Percentiles rank a stretch among this genome's conserved stretches.
phyloP scores from a whole-genome alignment of 2,888 invertebrate species.

The Nephrotoma guestfalica region DNA sequence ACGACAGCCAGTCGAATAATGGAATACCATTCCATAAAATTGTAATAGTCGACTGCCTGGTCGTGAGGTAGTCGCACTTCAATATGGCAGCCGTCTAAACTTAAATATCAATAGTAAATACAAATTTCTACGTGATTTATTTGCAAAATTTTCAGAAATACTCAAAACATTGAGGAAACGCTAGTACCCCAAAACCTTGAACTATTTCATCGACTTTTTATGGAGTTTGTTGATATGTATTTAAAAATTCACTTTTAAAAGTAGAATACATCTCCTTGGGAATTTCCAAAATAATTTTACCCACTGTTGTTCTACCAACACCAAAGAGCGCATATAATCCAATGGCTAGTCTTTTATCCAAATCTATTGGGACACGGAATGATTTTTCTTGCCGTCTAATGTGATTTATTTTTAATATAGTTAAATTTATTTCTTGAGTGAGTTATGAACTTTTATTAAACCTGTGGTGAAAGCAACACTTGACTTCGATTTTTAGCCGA shows the following conservation, averaged over 20 bases:
- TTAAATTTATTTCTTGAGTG: too few species aligned
- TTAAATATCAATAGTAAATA: background rate
- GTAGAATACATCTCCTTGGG: background rate
- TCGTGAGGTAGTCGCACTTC: background rate
- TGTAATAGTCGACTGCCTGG: background rate
- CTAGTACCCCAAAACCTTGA: background rate
- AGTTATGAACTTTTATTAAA: too few species aligned
- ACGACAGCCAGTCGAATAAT: constrained; percentile 5
- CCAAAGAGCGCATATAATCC: background rate
- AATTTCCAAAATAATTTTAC: background rate
- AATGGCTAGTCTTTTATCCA: background rate
- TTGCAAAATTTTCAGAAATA: background rate
- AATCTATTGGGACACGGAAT: background rate
- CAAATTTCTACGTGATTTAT: background rate
- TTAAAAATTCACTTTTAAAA: background rate
- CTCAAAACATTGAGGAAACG: background rate
- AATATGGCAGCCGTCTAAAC: constrained; percentile 5
- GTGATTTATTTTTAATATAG: background rate
- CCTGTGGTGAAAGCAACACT: too few species aligned
- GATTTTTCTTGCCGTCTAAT: background rate
- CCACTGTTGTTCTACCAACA: background rate
- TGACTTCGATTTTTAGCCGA: too few species aligned
- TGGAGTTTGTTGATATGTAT: background rate
- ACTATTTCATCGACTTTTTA: background rate
- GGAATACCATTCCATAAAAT: constrained; percentile 2